Percentiles rank a stretch among this genome's conserved stretches.
These are phyloP conservation scores for Notothenia coriiceps DNA, from an alignment of 2,113 vertebrate genomes.

Conservation along the genomic window DNA sequence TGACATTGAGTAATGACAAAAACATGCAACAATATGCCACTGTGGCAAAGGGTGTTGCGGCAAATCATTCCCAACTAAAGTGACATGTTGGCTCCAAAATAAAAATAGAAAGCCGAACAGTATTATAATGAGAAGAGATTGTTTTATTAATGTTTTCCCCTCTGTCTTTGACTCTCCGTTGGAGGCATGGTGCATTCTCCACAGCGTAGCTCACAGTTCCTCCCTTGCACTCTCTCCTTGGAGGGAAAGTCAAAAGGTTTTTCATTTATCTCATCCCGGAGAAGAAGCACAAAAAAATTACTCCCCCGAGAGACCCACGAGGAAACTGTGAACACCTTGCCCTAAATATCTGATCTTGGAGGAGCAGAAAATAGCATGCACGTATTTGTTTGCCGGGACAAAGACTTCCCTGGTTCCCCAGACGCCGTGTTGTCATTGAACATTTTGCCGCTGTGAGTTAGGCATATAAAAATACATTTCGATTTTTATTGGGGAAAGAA, in stretches of 20 bases:
- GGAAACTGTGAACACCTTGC: constrained; percentile 83
- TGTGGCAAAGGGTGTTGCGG: constrained; percentile 56
- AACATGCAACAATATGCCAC: constrained; percentile 62
- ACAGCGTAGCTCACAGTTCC: constrained; percentile 76
- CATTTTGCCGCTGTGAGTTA: constrained; percentile 62
- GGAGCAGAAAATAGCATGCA: constrained; percentile 80
- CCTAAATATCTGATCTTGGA: constrained; percentile 84
- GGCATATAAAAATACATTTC: constrained; percentile 78
- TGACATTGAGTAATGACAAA: constrained; percentile 77
- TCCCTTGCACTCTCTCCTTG: constrained; percentile 76
- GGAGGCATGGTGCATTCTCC: constrained; percentile 62
- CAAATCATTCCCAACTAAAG: constrained; percentile 64
- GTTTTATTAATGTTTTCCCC: constrained; percentile 76
- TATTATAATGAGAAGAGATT: constrained; percentile 75
- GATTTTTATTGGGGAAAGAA: constrained; percentile 71
- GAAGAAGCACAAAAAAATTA: constrained; percentile 76
- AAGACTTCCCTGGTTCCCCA: constrained; percentile 74
- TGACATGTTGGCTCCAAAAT: constrained; percentile 66
- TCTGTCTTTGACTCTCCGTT: constrained; percentile 47
- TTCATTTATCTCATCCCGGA: constrained; percentile 82
- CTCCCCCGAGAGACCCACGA: constrained; percentile 77
- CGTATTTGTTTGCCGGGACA: constrained; percentile 80
- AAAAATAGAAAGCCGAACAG: constrained; percentile 72
- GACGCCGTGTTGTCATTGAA: constrained; percentile 80
- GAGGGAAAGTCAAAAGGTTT: constrained; percentile 83